Evolutionary conservation across 2,113 vertebrate genomes (phyloP).

Genomic region (Tinamus guttatus): DNA sequence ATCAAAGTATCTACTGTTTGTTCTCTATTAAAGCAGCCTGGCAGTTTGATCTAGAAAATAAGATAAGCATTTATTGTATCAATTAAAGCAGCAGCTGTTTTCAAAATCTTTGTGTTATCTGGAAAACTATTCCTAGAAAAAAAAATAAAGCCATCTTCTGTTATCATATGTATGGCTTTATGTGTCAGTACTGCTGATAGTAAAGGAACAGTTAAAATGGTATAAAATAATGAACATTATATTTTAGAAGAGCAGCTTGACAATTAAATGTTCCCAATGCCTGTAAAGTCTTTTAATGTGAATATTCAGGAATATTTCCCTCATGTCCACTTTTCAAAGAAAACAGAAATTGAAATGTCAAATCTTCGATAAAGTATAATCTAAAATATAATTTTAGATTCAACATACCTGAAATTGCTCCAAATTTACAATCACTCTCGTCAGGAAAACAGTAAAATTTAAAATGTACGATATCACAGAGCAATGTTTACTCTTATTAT

Average conservation of each 20-base stretch:
- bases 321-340: neutral
- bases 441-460: neutral
- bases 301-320: neutral
- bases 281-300: neutral
- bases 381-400: neutral
- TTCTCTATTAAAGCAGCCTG: neutral
- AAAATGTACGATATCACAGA: neutral
- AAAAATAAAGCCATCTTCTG: neutral
- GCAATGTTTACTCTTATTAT: neutral
- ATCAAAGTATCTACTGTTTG: neutral
- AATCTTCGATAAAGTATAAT: neutral
- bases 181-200: neutral
- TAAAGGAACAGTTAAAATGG: neutral
- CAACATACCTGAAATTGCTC: neutral
- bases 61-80: neutral
- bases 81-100: neutral
- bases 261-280: neutral
- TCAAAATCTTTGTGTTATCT: neutral
- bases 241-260: neutral
- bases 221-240: neutral
- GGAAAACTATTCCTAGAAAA: neutral
- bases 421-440: neutral
- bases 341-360: neutral
- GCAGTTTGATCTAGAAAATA: neutral
- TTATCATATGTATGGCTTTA: neutral